These are phyloP conservation scores for Campaea margaritaria DNA, from an alignment of 2,888 invertebrate genomes.

Conservation along the genomic window DNA sequence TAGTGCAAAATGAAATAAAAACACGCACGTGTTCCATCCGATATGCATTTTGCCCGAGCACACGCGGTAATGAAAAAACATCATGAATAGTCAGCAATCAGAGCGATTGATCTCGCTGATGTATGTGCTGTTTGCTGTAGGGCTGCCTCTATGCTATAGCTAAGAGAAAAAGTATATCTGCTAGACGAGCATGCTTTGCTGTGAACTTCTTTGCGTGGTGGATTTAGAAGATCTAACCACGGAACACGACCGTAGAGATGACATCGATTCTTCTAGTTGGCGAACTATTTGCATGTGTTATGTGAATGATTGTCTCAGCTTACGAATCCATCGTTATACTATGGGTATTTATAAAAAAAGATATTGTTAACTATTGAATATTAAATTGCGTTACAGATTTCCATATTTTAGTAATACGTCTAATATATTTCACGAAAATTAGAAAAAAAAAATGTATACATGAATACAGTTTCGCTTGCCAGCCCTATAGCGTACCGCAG, in stretches of 20 bases:
- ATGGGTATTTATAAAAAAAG: no score
- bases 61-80: conserved; percentile 39
- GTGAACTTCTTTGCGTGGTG: not conserved
- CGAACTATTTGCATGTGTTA: conserved; percentile 15
- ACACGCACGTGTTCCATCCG: conserved; percentile 33
- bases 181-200: no score
- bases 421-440: no score
- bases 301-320: conserved; percentile 11
- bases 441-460: no score
- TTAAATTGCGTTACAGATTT: no score
- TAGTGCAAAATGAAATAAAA: conserved; percentile 28
- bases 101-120: conserved; percentile 45
- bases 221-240: conserved; percentile 5
- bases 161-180: no score
- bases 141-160: conserved; percentile 21
- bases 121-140: conserved; percentile 36
- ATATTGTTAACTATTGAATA: not conserved
- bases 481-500: conserved; percentile 37
- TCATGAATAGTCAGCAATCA: conserved; percentile 45
- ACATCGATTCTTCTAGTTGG: conserved; percentile 14
- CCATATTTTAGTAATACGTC: no score
- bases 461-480: no score
- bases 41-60: conserved; percentile 35
- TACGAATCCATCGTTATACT: not conserved
- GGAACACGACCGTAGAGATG: conserved; percentile 10